Base-by-base conservation (phyloP, 2,888 invertebrate genomes). In the Hedya salicella region DNA sequence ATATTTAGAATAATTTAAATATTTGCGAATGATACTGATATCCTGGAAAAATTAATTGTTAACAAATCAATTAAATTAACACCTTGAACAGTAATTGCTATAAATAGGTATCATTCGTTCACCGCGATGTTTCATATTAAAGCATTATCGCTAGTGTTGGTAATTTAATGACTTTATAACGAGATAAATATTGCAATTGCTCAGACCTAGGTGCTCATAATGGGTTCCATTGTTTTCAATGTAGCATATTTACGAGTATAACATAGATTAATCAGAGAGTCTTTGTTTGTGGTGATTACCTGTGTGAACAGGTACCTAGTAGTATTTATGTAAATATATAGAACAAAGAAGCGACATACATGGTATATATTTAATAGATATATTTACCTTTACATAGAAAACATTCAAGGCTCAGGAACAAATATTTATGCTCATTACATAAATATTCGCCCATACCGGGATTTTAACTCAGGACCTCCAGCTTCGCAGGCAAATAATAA, bases 211-310 rank as follows among this genome's bases (percentile, higher is more conserved):
- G 16, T 19, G 40, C 42, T 39, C 48, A 49, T 19, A 54, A 49
- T 40, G 36, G 30, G 25, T 56, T 40, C 49, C 49, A 40, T 56
- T 49, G 40, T 56, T 40, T 46, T 56, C 40, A 63, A 63, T 54
- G 63, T 30, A 16, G 21, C 17, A 32, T 32, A n/a, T n/a, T n/a
- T n/a, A n/a, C n/a, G n/a, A n/a, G n/a, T n/a, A 30, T 32, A 63
- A 40, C 30, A 30, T 39, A 46, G 40, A 48, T 60, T 21, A 60
- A 60, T 60, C 59, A 39, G 25, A 21, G 13, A 39, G 14, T 36
- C 59, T 49, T 49, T 49, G 36, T 48, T 59, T 14, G 16, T 17
- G 9, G n/a, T 11, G 48, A 14, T 60, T 2, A 16, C 30, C 44
- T 56, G 42, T 56, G 42, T 30, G 56, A 49, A 21, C 44, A 44